Conservation (phyloP, 2,113 vertebrate genomes). For the Paradisaea rubra region DNA sequence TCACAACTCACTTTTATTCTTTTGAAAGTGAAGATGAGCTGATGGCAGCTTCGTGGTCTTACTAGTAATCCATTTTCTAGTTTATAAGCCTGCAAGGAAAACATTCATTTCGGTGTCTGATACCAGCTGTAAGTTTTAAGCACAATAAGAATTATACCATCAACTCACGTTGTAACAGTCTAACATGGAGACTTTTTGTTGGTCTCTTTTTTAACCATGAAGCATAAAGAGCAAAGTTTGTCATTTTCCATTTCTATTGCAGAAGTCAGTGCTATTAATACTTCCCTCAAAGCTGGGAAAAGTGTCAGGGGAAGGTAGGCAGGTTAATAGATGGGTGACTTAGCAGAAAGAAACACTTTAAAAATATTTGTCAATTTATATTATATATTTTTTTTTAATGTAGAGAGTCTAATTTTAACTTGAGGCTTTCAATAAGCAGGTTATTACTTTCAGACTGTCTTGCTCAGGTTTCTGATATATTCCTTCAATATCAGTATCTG, state of each 20-base stretch:
- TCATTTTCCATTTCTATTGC: not conserved
- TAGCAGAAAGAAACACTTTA: not conserved
- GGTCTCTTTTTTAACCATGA: not conserved
- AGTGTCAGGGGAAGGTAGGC: not conserved
- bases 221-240: not conserved
- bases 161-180: not conserved
- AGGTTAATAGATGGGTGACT: not conserved
- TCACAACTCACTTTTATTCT: not conserved
- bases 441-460: not conserved
- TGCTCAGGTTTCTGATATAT: not conserved
- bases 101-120: not conserved
- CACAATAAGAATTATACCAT: not conserved
- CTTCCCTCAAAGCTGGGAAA: not conserved
- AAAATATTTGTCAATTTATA: not conserved
- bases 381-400: not conserved
- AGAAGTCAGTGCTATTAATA: not conserved
- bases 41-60: not conserved
- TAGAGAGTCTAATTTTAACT: not conserved
- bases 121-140: not conserved
- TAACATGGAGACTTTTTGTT: not conserved
- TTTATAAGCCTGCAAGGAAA: not conserved
- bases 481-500: not conserved
- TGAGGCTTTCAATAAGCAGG: not conserved
- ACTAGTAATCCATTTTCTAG: not conserved
- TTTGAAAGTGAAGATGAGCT: not conserved